Conservation (phyloP, 2,888 invertebrate genomes). For the Chelonus formosanus region DNA sequence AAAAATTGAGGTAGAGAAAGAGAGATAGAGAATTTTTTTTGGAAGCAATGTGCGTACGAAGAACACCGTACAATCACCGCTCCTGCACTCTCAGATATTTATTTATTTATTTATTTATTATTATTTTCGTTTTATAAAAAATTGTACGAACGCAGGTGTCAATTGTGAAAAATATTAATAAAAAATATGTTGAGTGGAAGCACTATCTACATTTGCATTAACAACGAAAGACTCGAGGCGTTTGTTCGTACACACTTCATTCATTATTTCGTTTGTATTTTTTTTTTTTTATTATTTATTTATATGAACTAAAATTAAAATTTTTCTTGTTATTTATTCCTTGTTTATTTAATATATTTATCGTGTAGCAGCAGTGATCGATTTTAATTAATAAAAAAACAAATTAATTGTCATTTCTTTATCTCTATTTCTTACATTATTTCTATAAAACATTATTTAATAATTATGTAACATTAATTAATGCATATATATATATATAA, state of each 20-base stretch:
- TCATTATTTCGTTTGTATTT: constrained; percentile 3
- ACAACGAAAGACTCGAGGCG: constrained; percentile 34
- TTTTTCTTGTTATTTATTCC: constrained; percentile 14
- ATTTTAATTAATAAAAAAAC: constrained; percentile 36
- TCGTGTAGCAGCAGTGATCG: constrained; percentile 36
- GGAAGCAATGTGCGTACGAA: constrained; percentile 6
- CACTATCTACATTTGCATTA: constrained; percentile 35
- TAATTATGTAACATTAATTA: constrained; percentile 40
- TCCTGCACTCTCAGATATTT: background rate
- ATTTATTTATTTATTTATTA: constrained; percentile 15
- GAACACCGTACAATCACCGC: background rate
- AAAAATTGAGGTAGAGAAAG: constrained; percentile 15
- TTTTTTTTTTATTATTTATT: constrained; percentile 14
- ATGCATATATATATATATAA: constrained; percentile 40
- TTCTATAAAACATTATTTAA: constrained; percentile 36
- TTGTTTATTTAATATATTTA: constrained; percentile 10
- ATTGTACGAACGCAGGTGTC: constrained; percentile 37
- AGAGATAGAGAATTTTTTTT: constrained; percentile 24
- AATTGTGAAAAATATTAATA: constrained; percentile 36
- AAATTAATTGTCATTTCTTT: constrained; percentile 31
- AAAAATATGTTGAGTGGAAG: constrained; percentile 36
- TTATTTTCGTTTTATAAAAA: constrained; percentile 33
- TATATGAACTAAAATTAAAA: constrained; percentile 24
- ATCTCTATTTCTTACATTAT: constrained; percentile 27
- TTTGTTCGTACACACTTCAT: constrained; percentile 32